Evolutionary conservation across 2,113 vertebrate species (phyloP).

Genomic region (Corythaixoides concolor): DNA sequence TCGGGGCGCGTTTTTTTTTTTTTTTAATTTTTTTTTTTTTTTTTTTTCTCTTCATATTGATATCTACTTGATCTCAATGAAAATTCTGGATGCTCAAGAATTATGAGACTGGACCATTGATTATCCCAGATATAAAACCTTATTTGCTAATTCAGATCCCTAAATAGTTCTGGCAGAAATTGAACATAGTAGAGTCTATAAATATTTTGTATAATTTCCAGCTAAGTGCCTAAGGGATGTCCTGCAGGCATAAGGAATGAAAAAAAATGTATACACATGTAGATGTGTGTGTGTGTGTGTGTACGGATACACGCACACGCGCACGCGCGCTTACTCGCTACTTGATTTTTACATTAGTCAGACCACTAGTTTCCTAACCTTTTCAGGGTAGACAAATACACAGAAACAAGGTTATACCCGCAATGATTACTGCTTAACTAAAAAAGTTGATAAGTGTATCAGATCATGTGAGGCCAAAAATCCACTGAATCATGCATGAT

Average conservation of each 20-base stretch:
- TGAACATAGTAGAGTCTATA: not conserved
- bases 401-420: not conserved
- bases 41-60: not conserved
- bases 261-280: not conserved
- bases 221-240: not conserved
- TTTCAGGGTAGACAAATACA: not conserved
- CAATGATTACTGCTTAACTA: not conserved
- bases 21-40: no score
- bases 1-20: no score
- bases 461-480: not conserved
- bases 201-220: not conserved
- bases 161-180: not conserved
- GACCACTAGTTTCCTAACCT: not conserved
- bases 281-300: not conserved
- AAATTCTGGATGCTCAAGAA: not conserved
- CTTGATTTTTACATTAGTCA: not conserved
- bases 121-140: not conserved
- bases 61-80: not conserved
- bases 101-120: not conserved
- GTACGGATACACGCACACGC: fast-evolving
- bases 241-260: not conserved
- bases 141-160: not conserved
- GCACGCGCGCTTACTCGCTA: no score
- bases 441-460: not conserved
- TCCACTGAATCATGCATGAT: not conserved